Evolutionary conservation across 2,113 vertebrate species (phyloP).

Genomic region (Tupaia tana): DNA sequence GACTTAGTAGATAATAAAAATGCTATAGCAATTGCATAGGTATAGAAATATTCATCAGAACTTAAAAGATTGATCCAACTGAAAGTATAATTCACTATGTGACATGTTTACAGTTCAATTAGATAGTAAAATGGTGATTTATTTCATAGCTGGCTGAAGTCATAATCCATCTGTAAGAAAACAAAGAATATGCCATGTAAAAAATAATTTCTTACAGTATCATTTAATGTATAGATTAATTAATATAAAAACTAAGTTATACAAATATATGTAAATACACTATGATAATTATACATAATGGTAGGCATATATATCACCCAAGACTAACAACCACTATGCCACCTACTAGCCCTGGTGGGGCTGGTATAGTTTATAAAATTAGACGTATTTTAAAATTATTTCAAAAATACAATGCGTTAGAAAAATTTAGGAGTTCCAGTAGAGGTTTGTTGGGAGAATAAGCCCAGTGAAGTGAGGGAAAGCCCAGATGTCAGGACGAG

Average conservation of each 20-base stretch:
- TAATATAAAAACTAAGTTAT: background rate
- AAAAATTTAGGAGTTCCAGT: background rate
- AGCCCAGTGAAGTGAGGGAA: background rate
- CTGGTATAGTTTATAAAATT: background rate
- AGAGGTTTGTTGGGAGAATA: background rate
- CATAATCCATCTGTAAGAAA: background rate
- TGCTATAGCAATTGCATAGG: background rate
- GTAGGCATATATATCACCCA: background rate
- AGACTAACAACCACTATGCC: no score
- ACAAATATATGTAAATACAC: background rate
- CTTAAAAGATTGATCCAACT: background rate
- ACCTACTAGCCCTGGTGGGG: no score
- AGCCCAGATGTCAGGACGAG: background rate
- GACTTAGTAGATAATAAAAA: background rate
- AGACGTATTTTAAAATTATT: background rate
- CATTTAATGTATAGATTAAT: background rate
- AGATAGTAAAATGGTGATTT: background rate
- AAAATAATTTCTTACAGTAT: background rate
- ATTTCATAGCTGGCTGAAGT: background rate
- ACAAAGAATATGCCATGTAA: background rate
- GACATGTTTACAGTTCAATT: background rate
- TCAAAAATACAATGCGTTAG: background rate
- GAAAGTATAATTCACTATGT: background rate
- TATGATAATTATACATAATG: background rate
- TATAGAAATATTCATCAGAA: background rate